phyloP scores from a whole-genome alignment of 2,888 invertebrate genomes.

The Caenorhabditis panamensis region DNA sequence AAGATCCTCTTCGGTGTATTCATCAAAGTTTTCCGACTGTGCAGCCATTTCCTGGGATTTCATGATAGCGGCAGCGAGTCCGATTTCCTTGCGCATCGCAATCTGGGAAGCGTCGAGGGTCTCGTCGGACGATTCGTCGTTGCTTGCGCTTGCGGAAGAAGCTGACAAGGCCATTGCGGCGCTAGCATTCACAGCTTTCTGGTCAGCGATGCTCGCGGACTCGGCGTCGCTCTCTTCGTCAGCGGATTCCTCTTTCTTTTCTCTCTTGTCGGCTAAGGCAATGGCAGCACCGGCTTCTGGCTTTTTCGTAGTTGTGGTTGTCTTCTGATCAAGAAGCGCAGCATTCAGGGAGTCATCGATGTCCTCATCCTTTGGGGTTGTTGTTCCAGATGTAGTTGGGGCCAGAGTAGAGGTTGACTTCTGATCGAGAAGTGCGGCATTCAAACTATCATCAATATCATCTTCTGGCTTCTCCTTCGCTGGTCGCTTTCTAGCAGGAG shows the following conservation, averaged over 20 bases:
- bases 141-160: constrained; percentile 4
- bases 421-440: constrained; percentile 34
- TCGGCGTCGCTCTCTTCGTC: constrained; percentile 9
- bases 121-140: constrained; percentile 22
- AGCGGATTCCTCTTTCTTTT: constrained; percentile 4
- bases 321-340: constrained; percentile 19
- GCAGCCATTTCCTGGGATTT: constrained; percentile 46
- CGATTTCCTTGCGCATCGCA: constrained; percentile 30
- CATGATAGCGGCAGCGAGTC: constrained; percentile 22
- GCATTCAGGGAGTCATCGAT: constrained; percentile 28
- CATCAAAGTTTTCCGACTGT: constrained; percentile 38
- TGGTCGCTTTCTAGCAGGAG: constrained; percentile 41
- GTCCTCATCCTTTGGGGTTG: constrained; percentile 21
- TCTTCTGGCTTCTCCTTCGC: constrained; percentile 17
- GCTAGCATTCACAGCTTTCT: constrained; percentile 1
- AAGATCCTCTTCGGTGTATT: constrained; percentile 38
- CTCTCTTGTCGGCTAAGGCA: background rate
- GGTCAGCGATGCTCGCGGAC: constrained; percentile 18
- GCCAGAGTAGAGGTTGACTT: constrained; percentile 5
- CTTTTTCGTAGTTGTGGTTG: background rate
- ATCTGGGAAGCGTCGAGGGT: constrained; percentile 29
- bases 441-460: constrained; percentile 42
- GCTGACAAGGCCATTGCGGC: constrained; percentile 6
- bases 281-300: background rate
- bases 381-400: background rate